phyloP scores from a whole-genome alignment of 2,888 invertebrate genomes.

The Shargacucullia verbasci region DNA sequence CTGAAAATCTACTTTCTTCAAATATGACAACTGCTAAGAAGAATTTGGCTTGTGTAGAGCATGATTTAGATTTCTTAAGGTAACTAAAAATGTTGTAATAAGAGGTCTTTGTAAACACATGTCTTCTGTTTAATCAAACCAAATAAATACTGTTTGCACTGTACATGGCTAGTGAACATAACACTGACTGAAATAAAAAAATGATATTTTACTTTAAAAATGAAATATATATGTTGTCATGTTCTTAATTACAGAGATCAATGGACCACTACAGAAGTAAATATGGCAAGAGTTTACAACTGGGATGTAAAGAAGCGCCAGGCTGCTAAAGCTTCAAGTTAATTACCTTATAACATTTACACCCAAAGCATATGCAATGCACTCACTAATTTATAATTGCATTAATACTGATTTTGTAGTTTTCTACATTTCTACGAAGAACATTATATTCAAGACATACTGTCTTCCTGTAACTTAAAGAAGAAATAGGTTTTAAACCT shows the following conservation, averaged over 20 bases:
- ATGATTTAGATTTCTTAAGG: conserved; percentile 97
- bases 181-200: too few species aligned
- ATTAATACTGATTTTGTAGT: conserved; percentile 9
- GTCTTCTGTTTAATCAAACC: too few species aligned
- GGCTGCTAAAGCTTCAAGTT: conserved; percentile 89
- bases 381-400: conserved; percentile 19
- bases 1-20: conserved; percentile 94
- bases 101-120: too few species aligned
- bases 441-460: background rate
- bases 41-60: conserved; percentile 95
- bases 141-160: too few species aligned
- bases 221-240: too few species aligned
- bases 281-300: conserved; percentile 99
- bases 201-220: too few species aligned
- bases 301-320: conserved; percentile 98
- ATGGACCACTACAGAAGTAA: conserved; percentile 99
- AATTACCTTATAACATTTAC: conserved; percentile 48
- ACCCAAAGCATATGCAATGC: conserved; percentile 11
- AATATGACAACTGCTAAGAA: conserved; percentile 95
- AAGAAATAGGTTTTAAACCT: conserved; percentile 7
- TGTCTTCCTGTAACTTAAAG: conserved; percentile 12
- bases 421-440: conserved; percentile 10
- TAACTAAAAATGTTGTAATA: conserved; percentile 63
- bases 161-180: too few species aligned
- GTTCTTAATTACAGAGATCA: conserved; percentile 92